Conservation (phyloP, 2,888 invertebrate genomes). For the Leucophora obtusa region DNA sequence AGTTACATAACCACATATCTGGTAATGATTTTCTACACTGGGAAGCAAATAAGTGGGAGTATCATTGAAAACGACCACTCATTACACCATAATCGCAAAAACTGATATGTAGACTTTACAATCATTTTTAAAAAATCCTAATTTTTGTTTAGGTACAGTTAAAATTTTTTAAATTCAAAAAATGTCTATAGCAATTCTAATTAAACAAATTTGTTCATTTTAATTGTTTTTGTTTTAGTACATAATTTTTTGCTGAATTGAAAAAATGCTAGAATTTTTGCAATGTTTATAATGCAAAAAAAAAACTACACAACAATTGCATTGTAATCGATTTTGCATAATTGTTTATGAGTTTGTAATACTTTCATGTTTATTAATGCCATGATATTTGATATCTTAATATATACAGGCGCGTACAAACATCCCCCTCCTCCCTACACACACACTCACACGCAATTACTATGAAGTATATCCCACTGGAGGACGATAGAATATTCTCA, state of each 20-base stretch:
- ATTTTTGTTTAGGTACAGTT: too few relatives aligned
- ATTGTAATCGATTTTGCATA: constrained; percentile 76
- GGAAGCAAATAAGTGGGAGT: too few relatives aligned
- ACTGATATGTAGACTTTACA: too few relatives aligned
- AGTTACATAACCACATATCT: too few relatives aligned
- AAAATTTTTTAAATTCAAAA: too few relatives aligned
- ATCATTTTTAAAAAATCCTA: too few relatives aligned
- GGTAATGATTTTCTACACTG: too few relatives aligned
- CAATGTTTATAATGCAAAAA: constrained; percentile 67
- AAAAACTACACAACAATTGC: constrained; percentile 72
- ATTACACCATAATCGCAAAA: too few relatives aligned
- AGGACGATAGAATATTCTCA: background rate
- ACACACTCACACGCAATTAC: background rate
- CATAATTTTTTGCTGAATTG: constrained; percentile 49
- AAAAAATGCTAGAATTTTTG: constrained; percentile 21
- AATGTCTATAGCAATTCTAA: background rate
- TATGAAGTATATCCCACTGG: background rate
- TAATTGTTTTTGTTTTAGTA: background rate
- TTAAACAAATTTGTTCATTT: constrained; percentile 8
- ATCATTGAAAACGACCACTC: too few relatives aligned
- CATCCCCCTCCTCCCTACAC: too few relatives aligned
- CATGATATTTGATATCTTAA: constrained; percentile 53
- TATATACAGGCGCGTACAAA: background rate
- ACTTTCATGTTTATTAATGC: constrained; percentile 61
- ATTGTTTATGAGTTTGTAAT: constrained; percentile 69